Evolutionary conservation across 1,140 invertebrate species (phyloP).

Genomic region (Aphaenogaster floridana): DNA sequence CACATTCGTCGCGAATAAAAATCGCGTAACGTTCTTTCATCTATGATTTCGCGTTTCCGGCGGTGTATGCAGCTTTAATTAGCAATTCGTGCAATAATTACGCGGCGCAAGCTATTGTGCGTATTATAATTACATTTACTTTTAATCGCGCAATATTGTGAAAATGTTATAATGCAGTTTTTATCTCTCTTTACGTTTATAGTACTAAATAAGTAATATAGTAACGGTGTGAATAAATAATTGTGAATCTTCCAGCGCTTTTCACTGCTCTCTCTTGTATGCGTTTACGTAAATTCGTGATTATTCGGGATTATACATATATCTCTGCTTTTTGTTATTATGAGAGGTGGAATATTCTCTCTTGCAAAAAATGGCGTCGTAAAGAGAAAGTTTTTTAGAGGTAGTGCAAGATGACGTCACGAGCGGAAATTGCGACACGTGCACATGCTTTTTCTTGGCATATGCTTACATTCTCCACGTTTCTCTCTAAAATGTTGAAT

Average conservation of each 20-base stretch:
- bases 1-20: neutral
- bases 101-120: neutral
- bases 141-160: conserved; percentile 15
- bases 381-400: conserved; percentile 23
- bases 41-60: neutral
- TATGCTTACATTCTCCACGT: neutral
- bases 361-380: neutral
- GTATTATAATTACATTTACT: conserved; percentile 12
- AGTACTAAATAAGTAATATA: neutral
- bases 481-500: conserved; percentile 10
- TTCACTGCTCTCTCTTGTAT: neutral
- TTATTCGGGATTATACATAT: conserved; percentile 3
- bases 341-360: conserved; percentile 7
- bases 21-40: neutral
- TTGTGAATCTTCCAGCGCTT: neutral
- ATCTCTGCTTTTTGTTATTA: conserved; percentile 26
- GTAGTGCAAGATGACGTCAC: conserved; percentile 9
- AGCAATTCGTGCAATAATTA: neutral
- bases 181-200: neutral
- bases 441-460: conserved; percentile 15
- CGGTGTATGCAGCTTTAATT: conserved; percentile 13
- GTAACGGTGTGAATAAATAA: conserved; percentile 5
- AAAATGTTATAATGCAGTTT: conserved; percentile 1
- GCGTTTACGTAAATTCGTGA: neutral
- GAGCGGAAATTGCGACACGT: conserved; percentile 2